Base-by-base conservation (phyloP, 2,113 vertebrate genomes). In the Phyllopteryx taeniolatus region DNA sequence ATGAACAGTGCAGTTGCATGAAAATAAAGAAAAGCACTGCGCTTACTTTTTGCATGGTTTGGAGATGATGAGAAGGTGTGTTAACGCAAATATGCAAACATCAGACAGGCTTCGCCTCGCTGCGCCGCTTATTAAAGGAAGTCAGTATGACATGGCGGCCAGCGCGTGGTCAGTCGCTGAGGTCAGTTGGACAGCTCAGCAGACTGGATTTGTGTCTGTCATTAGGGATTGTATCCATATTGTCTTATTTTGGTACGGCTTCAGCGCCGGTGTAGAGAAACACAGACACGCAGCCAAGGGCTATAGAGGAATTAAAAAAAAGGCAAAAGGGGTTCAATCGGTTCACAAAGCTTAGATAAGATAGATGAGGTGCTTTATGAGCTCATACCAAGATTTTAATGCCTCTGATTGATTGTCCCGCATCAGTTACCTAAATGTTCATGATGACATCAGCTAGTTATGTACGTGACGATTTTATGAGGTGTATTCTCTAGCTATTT, bases 101-200 rank as follows among this genome's bases (percentile, higher is more conserved):
- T 66, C 42, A 66, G 39, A 42, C 33, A 5, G 8, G 35, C 17
- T 62, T 14, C 17, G 60, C 15, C 17, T 11, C 60, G 17, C 33
- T 33, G 12, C 63, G 3, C 20, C 4, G 4, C 62, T n/a, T 71
- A 72, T 76, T 67, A 31, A 42, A 54, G 76, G n/a, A 44, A 54
- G 56, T 44, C 59, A 61, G 73, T 78, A 31, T 81, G 83, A 79
- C 76, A 70, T 56, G 33, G 71, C 46, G 85, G 83, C 84, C 78
- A 73, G 75, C 12, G 75, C 78, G 74, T 87, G 86, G 81, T 79
- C 86, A 85, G 87, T 82, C 83, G 11, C 67, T 90, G 90, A 91
- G 81, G 79, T 90, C 90, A 89, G 79, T 73, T 80, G 77, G 79
- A 79, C 81, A 79, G 76, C 75, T 44, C 59, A 79, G 75, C 76